Base-by-base conservation (phyloP, 2,797 vertebrate genomes). In the Sebastes goodei region DNA sequence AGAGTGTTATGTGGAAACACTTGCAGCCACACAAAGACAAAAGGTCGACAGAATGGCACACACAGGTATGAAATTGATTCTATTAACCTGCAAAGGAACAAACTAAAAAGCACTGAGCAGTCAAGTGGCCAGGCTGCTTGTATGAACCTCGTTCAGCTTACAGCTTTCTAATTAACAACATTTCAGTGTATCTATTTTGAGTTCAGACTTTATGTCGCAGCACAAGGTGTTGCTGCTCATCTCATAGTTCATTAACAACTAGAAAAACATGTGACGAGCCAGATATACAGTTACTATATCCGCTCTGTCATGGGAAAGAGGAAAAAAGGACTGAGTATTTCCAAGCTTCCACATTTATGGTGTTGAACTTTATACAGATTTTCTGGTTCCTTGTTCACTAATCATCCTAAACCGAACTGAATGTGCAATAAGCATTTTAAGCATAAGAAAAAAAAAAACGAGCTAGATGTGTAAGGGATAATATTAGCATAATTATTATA, bases 161-260 rank as follows among this genome's bases (percentile, higher is more conserved):
- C 56, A 35, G 29, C 52, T 74, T 83, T 91, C 65, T 82, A 83
- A 93, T 92, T 85, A 92, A 73, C 71, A 83, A 60, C 76, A 75
- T 78, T 72, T 82, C 60, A 17, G 6, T 66, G 60, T 35, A 35
- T 27, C 62, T 80, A 69, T 90, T 84, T 82, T 82, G 32, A 81
- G 80, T 72, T 70, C n/a, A 2, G 3, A 60, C 65, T 81, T 67
- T 7, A 72, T 59, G 74, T 73, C 35, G 57, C 84, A 65, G 72
- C 78, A 64, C 46, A 71, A 76, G 59, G 86, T 87, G 88, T 83
- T 71, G 35, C 66, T 81, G 76, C 64, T 72, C 56, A 49, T 67
- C 29, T 57, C 27, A 11, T 68, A 66, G 66, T 76, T 88, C 53
- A 71, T 85, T 89, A 88, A 75, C 80, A 86, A 83, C 10, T 33